Percentiles rank a stretch among this genome's conserved stretches.
These are phyloP conservation scores for Podotricha telesiphe DNA, from an alignment of 2,888 invertebrate species.

Conservation along the genomic window DNA sequence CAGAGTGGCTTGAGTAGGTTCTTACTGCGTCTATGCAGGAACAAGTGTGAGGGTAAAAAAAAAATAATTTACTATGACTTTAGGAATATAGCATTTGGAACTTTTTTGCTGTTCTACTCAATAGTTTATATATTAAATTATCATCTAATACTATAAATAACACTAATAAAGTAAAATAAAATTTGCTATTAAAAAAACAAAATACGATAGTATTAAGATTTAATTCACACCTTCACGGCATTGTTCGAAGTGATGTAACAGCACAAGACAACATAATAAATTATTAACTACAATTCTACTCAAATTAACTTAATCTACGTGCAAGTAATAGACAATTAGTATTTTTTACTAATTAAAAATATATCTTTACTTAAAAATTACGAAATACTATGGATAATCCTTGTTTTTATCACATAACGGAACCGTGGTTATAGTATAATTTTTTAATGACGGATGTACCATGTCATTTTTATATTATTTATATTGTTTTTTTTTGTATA, in stretches of 20 bases:
- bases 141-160: too few relatives aligned
- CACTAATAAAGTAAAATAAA: not conserved
- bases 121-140: too few relatives aligned
- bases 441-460: conserved; percentile 2
- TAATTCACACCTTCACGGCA: conserved; percentile 34
- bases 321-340: conserved; percentile 38
- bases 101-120: too few relatives aligned
- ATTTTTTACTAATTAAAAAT: conserved; percentile 36
- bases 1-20: too few relatives aligned
- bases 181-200: not conserved
- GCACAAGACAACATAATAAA: conserved; percentile 46
- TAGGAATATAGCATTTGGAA: too few relatives aligned
- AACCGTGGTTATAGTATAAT: conserved; percentile 40
- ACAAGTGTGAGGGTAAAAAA: too few relatives aligned
- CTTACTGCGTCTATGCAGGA: too few relatives aligned
- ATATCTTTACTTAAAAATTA: conserved; percentile 36
- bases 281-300: conserved; percentile 44
- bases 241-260: conserved; percentile 38
- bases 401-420: conserved; percentile 46
- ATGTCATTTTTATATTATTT: not conserved
- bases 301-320: conserved; percentile 39
- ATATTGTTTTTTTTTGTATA: not conserved
- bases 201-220: conserved; percentile 35
- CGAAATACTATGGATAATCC: conserved; percentile 34
- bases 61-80: too few relatives aligned